Evolutionary conservation across 2,113 vertebrate genomes (phyloP).

Genomic region (Megaceryle torquata): DNA sequence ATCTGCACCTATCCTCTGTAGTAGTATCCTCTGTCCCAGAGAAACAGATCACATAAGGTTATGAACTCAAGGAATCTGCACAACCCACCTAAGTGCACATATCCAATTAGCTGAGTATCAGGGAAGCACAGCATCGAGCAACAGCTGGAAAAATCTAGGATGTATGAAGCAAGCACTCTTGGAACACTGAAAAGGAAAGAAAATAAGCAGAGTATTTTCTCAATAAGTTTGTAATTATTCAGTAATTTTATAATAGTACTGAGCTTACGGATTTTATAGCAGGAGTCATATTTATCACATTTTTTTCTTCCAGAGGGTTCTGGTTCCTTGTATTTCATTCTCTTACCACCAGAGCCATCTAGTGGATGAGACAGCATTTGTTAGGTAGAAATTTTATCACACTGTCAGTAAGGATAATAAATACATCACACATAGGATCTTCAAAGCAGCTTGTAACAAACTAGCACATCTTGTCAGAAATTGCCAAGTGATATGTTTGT

Average conservation of each 20-base stretch:
- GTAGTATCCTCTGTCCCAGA: background rate
- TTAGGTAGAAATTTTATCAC: background rate
- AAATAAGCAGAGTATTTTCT: background rate
- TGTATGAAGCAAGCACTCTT: background rate
- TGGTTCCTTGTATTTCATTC: background rate
- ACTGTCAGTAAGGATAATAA: background rate
- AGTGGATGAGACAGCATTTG: background rate
- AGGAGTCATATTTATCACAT: background rate
- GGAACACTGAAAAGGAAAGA: background rate
- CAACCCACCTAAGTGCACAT: fast-evolving
- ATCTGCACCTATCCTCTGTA: background rate
- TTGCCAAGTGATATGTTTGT: background rate
- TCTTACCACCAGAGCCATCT: constrained; percentile 25
- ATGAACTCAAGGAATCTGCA: background rate
- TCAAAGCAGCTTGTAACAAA: background rate
- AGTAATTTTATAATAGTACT: background rate
- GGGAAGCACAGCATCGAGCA: background rate
- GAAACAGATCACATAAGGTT: background rate
- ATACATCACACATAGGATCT: fast-evolving
- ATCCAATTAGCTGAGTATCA: background rate
- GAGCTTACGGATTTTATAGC: background rate
- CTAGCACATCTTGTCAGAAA: background rate
- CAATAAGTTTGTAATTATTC: too few species aligned
- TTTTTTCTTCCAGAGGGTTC: background rate
- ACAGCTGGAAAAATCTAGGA: background rate